A percentile compares a stretch with the other conserved stretches of the same genome.
Conservation (phyloP, 2,888 invertebrate genomes). For the Nymphalis urticae region DNA sequence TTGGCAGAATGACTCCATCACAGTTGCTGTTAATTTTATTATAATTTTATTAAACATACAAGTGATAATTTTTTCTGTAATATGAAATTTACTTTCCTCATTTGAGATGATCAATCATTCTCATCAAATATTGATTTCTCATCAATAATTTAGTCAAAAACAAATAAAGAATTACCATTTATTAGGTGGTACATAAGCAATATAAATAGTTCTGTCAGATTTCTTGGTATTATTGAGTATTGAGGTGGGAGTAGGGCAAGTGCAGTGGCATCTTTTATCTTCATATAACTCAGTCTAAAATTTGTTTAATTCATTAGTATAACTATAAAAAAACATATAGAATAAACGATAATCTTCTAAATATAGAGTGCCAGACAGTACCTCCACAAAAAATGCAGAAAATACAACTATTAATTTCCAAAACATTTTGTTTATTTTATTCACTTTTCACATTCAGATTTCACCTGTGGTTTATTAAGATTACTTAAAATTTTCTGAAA, state of each 20-base stretch:
- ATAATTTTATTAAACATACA: not conserved
- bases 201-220: constrained; percentile 84
- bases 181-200: constrained; percentile 87
- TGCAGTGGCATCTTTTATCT: constrained; percentile 90
- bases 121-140: too few species aligned
- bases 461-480: constrained; percentile 1
- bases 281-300: constrained; percentile 86
- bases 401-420: constrained; percentile 20
- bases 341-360: not conserved
- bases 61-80: not conserved
- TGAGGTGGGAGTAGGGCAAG: constrained; percentile 88
- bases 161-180: constrained; percentile 81
- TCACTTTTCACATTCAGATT: constrained; percentile 16
- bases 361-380: not conserved
- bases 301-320: not conserved
- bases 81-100: not conserved
- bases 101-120: too few species aligned
- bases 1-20: constrained; percentile 86
- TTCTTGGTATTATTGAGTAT: constrained; percentile 76
- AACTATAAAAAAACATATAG: not conserved
- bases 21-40: constrained; percentile 84
- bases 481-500: not conserved
- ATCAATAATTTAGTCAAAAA: not conserved
- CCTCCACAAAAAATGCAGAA: constrained; percentile 18
- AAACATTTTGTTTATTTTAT: constrained; percentile 23